Evolutionary conservation across 2,797 vertebrate species (phyloP), one percentile per base, ranked within the genome.

Genomic region (Melanotaenia parkinsoni): DNA sequence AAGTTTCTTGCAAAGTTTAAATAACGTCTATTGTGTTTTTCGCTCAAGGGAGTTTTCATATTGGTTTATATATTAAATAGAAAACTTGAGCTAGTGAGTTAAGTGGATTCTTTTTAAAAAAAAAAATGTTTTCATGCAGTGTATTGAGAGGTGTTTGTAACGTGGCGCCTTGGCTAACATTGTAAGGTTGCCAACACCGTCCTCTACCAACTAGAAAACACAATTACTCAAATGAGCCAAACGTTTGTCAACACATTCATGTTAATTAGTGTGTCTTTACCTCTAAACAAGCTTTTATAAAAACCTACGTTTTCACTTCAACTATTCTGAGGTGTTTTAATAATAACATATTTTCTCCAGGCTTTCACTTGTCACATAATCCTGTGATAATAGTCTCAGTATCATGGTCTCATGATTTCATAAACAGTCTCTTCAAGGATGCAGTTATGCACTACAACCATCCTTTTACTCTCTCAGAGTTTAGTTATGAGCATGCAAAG

Each of bases 91-190:
- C 4, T 2, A 2, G 9, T 33, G 13, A 37, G 6, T 64, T 8
- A 3, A 8, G 24, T 32, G n/a, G 59, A 0, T 64, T 68, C 72
- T 26, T 26, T 26, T 26, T 26, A 1, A 26, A 40, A 22, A 2
- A n/a, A 50, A 43, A 43, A 5, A 3, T 13, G 12, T 14, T 47
- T 13, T 67, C 9, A 33, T 57, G 8, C 51, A 26, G 26, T 58
- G 51, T 33, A 16, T 20, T 57, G 65, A 66, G 75, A 67, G 61
- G 83, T 69, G 76, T 60, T 64, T 88, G 58, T 88, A 91, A 92
- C 93, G 90, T 93, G 89, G 92, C 91, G 89, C 83, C 61, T 83
- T 12, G 35, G 77, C 38, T 71, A 67, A 70, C 86, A 67, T 75
- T 77, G 72, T 68, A 61, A 85, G 80, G 79, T 78, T 86, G 28